A percentile compares a stretch with the other conserved stretches of the same genome.
Conservation (phyloP, 2,113 vertebrate species). For the Vicugna pacos region DNA sequence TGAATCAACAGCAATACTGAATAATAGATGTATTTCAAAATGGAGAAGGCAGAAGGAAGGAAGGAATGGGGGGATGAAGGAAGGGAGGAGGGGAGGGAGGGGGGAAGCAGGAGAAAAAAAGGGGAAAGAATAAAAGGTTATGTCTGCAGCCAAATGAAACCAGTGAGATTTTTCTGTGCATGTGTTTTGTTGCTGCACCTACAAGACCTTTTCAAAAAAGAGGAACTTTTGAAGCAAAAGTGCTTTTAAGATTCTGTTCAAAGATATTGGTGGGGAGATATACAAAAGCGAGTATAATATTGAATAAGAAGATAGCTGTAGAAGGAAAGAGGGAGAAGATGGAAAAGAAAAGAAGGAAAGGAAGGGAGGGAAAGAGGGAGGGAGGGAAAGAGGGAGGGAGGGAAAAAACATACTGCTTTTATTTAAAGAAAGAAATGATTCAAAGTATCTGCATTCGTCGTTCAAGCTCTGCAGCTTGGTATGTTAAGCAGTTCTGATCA, state of each 20-base stretch:
- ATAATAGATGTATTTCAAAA: constrained; percentile 38
- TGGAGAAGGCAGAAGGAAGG: neutral
- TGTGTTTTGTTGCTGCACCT: no score
- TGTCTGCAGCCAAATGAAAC: neutral
- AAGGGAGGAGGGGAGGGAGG: neutral
- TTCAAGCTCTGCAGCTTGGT: neutral
- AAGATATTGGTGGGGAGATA: constrained; percentile 13
- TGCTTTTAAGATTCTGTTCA: constrained; percentile 49
- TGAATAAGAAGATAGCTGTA: constrained; percentile 51
- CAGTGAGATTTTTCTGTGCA: neutral
- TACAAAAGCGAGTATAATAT: constrained; percentile 34
- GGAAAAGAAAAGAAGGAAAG: neutral
- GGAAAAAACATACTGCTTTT: neutral
- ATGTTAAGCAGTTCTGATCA: neutral
- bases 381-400: no score
- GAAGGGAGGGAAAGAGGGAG: no score
- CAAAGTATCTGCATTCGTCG: constrained; percentile 9
- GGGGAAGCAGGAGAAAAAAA: no score
- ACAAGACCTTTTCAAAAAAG: constrained; percentile 15
- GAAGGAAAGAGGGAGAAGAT: neutral
- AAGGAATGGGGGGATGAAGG: neutral
- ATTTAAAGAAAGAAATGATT: constrained; percentile 60
- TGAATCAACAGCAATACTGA: neutral
- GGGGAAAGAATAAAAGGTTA: neutral
- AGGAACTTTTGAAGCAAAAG: constrained; percentile 42